Evolutionary conservation across 2,888 invertebrate genomes (phyloP), one percentile per base, ranked within the genome.

Genomic region (Molorchus minor): DNA sequence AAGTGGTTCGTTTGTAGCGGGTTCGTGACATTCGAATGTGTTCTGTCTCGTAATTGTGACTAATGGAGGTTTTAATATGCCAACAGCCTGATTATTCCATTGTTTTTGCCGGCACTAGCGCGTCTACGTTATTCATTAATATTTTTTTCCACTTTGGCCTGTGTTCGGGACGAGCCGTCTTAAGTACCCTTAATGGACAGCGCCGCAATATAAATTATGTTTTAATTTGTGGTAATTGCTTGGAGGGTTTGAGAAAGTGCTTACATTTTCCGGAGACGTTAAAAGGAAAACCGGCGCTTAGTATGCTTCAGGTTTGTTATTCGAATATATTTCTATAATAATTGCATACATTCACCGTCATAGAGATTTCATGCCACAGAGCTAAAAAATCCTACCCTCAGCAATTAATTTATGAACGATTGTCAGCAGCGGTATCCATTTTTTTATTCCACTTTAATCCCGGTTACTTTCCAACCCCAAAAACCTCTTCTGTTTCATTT

Each of bases 21-120:
- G 65, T 67, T 62, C 49, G 69, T 68, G 68, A 66, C 68, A 65
- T 68, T 62, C 67, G 65, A 65, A 66, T 68, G 68, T 49, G 36
- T 38, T 49, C 15, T 64, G 66, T 64, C 68, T 68, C 63, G 69
- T 70, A 71, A 71, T 73, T 71, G 69, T 70, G 69, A 73, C 70
- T 71, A 71, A 73, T 71, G 70, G 62, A 55, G 68, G 70, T 70
- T 69, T 71, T 73, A 71, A 71, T 70, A 68, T 70, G 64, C 58
- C 67, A 55, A 61, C 68, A 70, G 68, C 58, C 64, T 70, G 72
- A 71, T 71, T 71, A 64, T 66, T 68, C 64, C 68, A 71, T 72
- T 72, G 69, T 71, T 71, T 67, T 71, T 64, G 65, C 58, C 38
- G 47, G n/a, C 53, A n/a, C 25, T 25, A 10, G 44, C 36, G 44